Base-by-base conservation (phyloP, 1,140 invertebrate genomes). In the Homarus americanus region DNA sequence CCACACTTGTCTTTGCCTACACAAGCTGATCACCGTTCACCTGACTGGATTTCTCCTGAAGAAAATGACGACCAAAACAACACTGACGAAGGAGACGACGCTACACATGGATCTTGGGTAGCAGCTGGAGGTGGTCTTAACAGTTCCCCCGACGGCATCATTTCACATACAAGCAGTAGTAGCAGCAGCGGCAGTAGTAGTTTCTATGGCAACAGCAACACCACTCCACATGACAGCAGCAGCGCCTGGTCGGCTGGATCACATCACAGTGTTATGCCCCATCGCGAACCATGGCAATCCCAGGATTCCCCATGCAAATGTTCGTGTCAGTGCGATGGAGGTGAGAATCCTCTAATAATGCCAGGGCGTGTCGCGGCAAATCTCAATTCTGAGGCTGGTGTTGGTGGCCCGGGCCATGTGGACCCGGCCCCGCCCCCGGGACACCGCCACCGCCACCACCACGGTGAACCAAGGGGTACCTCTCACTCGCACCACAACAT, bases 301-400 rank as follows among this genome's bases (percentile, higher is more conserved):
- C 41, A 66, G 88, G 88, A 82, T 90, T 76, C 69, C 69, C 80
- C 88, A 90, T 90, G 88, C 88, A 90, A 90, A 90, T 90, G 88
- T 78, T 75, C 80, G 63, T 90, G 88, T 82, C 88, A 83, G 88
- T 90, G 88, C 88, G 88, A 78, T 58, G 88, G 88, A 75, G 80
- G 80, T 73, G 88, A 53, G 80, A 58, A 82, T 90, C 88, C 88
- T 49, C 69, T 82, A 12, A 38, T 90, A 90, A 84, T 78, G 72
- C 88, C 88, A 58, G 88, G 88, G 38, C 88, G 88, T 90, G 88
- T 90, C 73, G 88, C 38, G 49, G 80, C 88, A 90, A 90, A 90
- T 90, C 88, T 90, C 88, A 90, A 90, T 90, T 76, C 82, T 38
- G 72, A 73, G 82, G 49, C 79, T 58, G 63, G 44, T 44, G 49